Evolutionary conservation across 2,113 vertebrate species (phyloP), one percentile per base, ranked within the genome.

Genomic region (Tursiops truncatus): DNA sequence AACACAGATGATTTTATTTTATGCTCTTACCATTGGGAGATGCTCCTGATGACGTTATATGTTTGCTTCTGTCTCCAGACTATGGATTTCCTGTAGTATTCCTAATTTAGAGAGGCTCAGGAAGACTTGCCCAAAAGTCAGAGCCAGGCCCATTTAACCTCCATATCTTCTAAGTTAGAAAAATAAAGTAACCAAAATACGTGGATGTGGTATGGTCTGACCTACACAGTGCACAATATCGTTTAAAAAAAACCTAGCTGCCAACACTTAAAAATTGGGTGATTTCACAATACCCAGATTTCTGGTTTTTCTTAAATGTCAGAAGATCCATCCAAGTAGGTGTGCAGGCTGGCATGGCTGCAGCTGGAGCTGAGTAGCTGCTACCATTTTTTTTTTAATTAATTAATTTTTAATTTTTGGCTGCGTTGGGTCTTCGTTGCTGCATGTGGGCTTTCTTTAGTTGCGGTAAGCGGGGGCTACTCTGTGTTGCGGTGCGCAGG

Each of bases 21-120:
- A 31, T 11, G 38, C 38, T 41, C 50, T 28, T n/a, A 28, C 21
- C 33, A 10, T 18, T 6, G 58, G 70, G 81, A 74, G 28, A 44
- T 23, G 41, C n/a, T 21, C 83, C 21, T 21, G 58, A 31, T n/a
- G 58, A 8, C 8, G 11, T 12, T 14, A 33, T 0, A 3, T 4
- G 6, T 25, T 13, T 9, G 4, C 28, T 21, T 80, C 33, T 60
- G 23, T 63, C 71, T 63, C 31, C 18, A 21, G 0, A 23, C 21
- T 12, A 23, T 0, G 41, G 15, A 23, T 9, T 12, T 21, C 8
- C 12, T 2, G 8, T 5, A 17, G 62, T 5, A 41, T 7, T 67
- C 33, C 44, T 31, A 6, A 81, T 6, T 47, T 33, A 86, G 12
- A 68, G 8, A 53, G 60, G 25, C 56, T 36, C 53, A 23, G 14